Evolutionary conservation across 2,797 vertebrate genomes (phyloP), one percentile per base, ranked within the genome.

Genomic region (Phoebastria nigripes): DNA sequence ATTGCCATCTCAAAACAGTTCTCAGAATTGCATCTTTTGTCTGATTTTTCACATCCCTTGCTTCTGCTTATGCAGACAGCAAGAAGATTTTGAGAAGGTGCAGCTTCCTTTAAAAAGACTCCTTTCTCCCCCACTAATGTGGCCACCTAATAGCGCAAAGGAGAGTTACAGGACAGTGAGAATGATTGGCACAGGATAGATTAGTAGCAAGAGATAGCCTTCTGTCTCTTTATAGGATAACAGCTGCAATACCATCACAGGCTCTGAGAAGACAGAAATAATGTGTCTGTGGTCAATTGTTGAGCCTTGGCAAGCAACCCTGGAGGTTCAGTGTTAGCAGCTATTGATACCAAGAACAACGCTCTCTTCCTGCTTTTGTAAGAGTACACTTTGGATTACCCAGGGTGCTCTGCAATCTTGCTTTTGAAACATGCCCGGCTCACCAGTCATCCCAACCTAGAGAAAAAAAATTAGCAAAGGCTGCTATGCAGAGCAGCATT

Each of bases 271-370:
- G 90, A 93, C 92, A 94, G 86, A 77, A 96, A 95, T 90, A 87
- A 90, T 90, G 89, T 89, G 89, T 95, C 62, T 80, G 73, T 65
- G 89, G 72, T 73, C 80, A 90, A 90, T 94, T 97, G 92, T 95
- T 97, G 94, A 95, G 94, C 92, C 54, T 78, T 96, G 97, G 92
- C 96, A 96, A 94, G 86, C 26, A 11, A 86, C 67, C 69, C 58
- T 69, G 86, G 81, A 77, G 84, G 78, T 89, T 91, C 95, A 73
- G 44, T 62, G 88, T 87, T 37, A 76, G 88, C 67, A 72, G 94
- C 93, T 84, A 95, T 86, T 96, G 93, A 97, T 89, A 88, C 72
- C 77, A 79, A 83, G 87, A 92, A 90, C 80, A 87, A 82, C 0
- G 12, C 41, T 88, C 91, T 87, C 82, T 81, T 89, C 88, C 97